These are phyloP conservation scores for Chelonus formosanus DNA, from an alignment of 2,888 invertebrate genomes.

Conservation along the genomic window DNA sequence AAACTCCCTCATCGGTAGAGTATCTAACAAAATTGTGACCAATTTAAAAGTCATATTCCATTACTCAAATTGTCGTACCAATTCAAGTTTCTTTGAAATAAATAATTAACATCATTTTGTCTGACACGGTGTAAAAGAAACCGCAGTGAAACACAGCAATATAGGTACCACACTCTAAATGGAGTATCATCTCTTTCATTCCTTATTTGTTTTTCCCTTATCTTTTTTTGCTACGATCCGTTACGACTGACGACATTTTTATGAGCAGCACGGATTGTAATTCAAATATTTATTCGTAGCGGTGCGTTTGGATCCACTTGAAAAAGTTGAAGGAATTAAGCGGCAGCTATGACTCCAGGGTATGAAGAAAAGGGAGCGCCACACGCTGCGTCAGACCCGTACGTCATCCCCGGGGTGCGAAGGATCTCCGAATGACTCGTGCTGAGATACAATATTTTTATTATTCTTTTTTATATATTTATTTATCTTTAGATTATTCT, in stretches of 20 bases:
- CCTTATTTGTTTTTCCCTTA: neutral
- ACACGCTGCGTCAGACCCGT: constrained; percentile 60
- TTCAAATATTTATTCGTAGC: constrained; percentile 58
- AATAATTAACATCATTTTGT: constrained; percentile 23
- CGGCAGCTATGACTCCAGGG: constrained; percentile 37
- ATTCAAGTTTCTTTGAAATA: constrained; percentile 29
- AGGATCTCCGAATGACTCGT: constrained; percentile 45
- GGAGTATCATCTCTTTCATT: neutral
- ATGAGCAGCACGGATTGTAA: constrained; percentile 58
- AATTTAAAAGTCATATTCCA: neutral
- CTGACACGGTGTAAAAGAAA: constrained; percentile 22
- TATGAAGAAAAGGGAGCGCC: constrained; percentile 37
- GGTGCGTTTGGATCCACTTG: constrained; percentile 50
- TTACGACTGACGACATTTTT: constrained; percentile 61
- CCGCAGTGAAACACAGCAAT: constrained; percentile 14
- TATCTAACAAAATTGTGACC: too few relatives aligned
- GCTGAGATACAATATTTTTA: constrained; percentile 36
- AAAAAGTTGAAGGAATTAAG: constrained; percentile 41
- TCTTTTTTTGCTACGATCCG: constrained; percentile 43
- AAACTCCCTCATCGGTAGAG: too few relatives aligned
- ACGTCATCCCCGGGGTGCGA: constrained; percentile 57
- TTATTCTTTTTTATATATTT: constrained; percentile 24
- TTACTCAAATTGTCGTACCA: constrained; percentile 22
- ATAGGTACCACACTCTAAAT: neutral
- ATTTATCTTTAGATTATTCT: constrained; percentile 33